phyloP scores from a whole-genome alignment of 2,888 invertebrate species.

The Patella depressa region DNA sequence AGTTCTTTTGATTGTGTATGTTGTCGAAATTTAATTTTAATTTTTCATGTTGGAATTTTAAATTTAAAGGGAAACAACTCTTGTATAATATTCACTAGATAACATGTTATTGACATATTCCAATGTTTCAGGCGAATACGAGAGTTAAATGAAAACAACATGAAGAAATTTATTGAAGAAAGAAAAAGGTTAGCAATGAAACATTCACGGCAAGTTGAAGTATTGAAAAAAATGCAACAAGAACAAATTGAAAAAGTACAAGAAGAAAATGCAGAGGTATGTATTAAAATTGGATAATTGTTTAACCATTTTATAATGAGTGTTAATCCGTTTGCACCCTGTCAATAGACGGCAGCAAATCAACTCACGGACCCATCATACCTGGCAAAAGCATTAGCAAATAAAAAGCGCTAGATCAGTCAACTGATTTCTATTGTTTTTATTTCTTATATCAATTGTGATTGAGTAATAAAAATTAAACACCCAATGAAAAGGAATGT shows the following conservation, averaged over 20 bases:
- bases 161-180: conserved; percentile 97
- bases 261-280: conserved; percentile 66
- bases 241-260: conserved; percentile 85
- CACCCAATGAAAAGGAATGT: too few relatives aligned
- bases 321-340: too few relatives aligned
- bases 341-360: too few relatives aligned
- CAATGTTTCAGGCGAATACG: conserved; percentile 77
- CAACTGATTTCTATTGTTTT: too few relatives aligned
- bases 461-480: too few relatives aligned
- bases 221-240: conserved; percentile 65
- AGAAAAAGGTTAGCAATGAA: conserved; percentile 72
- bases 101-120: background rate
- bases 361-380: too few relatives aligned
- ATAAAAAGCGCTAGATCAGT: too few relatives aligned
- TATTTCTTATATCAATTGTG: too few relatives aligned
- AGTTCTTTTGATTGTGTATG: too few relatives aligned
- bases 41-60: too few relatives aligned
- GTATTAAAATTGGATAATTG: background rate
- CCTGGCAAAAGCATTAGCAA: too few relatives aligned
- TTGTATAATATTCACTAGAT: background rate
- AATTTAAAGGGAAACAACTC: background rate
- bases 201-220: conserved; percentile 66
- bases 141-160: conserved; percentile 96
- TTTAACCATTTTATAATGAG: background rate
- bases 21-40: too few relatives aligned